Base-by-base conservation (phyloP, 2,888 invertebrate species). In the Poecilus cupreus region DNA sequence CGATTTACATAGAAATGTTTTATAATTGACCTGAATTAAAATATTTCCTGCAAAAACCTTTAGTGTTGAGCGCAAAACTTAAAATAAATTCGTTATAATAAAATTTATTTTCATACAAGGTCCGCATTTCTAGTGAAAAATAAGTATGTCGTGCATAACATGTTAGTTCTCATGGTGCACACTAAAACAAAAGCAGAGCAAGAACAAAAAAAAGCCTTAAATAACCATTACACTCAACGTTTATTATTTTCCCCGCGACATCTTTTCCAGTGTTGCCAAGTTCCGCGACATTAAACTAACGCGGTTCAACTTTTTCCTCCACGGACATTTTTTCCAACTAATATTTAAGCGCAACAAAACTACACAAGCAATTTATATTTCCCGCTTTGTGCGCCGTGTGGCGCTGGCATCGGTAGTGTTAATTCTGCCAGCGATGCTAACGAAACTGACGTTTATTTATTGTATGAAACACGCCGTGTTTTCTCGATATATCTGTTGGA, bases 221-320 rank as follows among this genome's bases (percentile, higher is more conserved):
- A 60, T 24, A 60, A 60, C 24, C 60, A 60, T 60, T 60, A 32
- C 60, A 24, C 24, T 60, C 32, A 60, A 60, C 60, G 32, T 60
- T 60, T 60, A 60, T 60, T 60, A 60, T 60, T 60, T 60, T 60
- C 32, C 26, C 32, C 11, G 32, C 3, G 13, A 57, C 57, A 57
- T 22, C 4, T 46, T 10, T 13, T 57, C 10, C 57, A 22, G n/a
- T 22, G 57, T 57, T 57, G 57, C 11, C 22, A 22, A 60, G 60
- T 60, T 60, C 60, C 26, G 16, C 32, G 26, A 22, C 60, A 60
- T 60, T 60, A 60, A 60, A 60, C 60, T 60, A 60, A 60, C 24
- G 24, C 24, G 24, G 26, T 24, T 26, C 32, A 60, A 60, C 24
- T 26, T 60, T 24, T 54, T 20, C 20, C 54, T 11, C 13, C 11